These are phyloP conservation scores for Anneissia japonica DNA, from an alignment of 35 echinoderm and acorn worm genomes.

Conservation along the genomic window DNA sequence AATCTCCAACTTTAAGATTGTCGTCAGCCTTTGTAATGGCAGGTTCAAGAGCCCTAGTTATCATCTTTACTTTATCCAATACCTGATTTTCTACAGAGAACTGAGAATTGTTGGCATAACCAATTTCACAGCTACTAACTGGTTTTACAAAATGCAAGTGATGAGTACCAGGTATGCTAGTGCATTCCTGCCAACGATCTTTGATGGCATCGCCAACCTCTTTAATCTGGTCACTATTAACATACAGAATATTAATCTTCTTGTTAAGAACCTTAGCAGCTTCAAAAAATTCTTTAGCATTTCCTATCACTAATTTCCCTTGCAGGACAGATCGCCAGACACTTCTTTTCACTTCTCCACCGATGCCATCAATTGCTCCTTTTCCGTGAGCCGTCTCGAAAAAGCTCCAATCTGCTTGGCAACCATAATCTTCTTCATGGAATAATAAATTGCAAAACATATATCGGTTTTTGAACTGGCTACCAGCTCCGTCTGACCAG, in stretches of 20 bases:
- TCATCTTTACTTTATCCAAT: no score
- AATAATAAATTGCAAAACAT: slow-evolving; percentile 36
- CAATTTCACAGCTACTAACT: background rate
- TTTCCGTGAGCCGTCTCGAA: slow-evolving; percentile 54
- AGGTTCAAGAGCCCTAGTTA: no score
- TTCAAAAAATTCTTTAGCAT: slow-evolving; percentile 14
- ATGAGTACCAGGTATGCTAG: background rate
- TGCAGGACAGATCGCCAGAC: slow-evolving; percentile 31
- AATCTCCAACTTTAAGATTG: no score
- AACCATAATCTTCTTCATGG: slow-evolving; percentile 25
- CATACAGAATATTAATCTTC: slow-evolving; percentile 18
- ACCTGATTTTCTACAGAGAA: no score
- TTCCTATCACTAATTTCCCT: background rate
- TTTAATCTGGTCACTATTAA: background rate
- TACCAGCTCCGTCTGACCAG: slow-evolving; percentile 53
- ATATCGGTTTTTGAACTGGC: slow-evolving; percentile 46
- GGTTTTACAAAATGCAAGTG: background rate
- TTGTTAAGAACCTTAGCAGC: slow-evolving; percentile 10
- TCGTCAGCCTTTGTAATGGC: no score
- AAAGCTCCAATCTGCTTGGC: slow-evolving; percentile 23
- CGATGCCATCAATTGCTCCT: slow-evolving; percentile 42
- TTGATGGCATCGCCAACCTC: no score
- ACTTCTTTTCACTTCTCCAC: slow-evolving; percentile 22
- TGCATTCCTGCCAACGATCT: background rate
- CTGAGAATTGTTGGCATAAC: no score